Conservation (phyloP, 2,113 vertebrate genomes). For the Lophotis ruficrista region DNA sequence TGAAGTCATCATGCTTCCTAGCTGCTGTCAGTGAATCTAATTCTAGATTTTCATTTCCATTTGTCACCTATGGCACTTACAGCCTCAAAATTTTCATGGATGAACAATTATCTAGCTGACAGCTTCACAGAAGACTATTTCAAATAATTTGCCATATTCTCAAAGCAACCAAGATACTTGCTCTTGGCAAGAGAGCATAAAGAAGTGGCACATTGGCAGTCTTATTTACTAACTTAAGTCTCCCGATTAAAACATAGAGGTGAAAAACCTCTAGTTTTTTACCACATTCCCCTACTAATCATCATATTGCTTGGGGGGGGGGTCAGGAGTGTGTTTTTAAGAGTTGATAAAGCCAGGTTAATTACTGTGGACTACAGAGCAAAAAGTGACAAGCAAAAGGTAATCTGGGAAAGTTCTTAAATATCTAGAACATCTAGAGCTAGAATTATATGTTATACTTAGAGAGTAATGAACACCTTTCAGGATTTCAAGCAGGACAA, state of each 20-base stretch:
- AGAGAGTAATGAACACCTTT: neutral
- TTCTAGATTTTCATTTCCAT: neutral
- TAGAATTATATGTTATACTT: neutral
- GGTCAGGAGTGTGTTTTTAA: neutral
- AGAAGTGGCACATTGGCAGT: neutral
- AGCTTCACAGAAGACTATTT: neutral
- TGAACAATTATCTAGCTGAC: neutral
- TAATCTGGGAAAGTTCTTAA: neutral
- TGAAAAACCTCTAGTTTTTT: neutral
- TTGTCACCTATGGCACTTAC: neutral
- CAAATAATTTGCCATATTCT: neutral
- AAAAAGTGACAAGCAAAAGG: neutral
- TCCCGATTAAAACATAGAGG: neutral
- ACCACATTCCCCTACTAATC: neutral
- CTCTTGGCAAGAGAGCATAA: neutral
- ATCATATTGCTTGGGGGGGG: neutral
- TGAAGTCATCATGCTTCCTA: neutral
- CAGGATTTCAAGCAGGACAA: neutral
- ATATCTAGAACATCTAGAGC: neutral
- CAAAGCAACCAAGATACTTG: neutral
- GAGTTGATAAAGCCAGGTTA: neutral
- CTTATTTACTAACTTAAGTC: neutral
- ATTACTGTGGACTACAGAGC: neutral
- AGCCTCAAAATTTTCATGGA: neutral
- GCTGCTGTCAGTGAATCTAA: neutral